Evolutionary conservation across 2,797 vertebrate species (phyloP), one percentile per base, ranked within the genome.

Genomic region (Ataeniobius toweri): DNA sequence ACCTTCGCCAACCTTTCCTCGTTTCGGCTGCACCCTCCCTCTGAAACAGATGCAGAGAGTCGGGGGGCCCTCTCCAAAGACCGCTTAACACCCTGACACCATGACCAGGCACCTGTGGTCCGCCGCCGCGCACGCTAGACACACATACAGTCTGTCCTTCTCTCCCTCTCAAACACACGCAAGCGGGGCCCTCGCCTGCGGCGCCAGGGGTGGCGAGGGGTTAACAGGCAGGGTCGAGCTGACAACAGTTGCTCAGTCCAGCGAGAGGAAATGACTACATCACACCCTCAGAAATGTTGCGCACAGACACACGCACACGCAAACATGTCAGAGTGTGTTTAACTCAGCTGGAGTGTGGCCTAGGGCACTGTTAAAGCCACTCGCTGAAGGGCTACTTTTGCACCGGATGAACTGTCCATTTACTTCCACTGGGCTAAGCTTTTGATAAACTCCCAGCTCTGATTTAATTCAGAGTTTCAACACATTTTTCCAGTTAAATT

Each of bases 171-270:
- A 80, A 86, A 89, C 84, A 80, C 88, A 93, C 94, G 94, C 94
- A 89, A 94, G 88, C 93, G 90, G 89, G 83, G 89, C 94, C 93
- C 93, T 96, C 94, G 96, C 96, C 96, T 92, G 89, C 92, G 31
- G 93, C 92, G 91, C 90, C 91, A 92, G 87, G 90, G 89, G 92
- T 94, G 93, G 87, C 89, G 78, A 96, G 92, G 95, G 97, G 97
- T 98, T 97, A 98, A 98, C 96, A 94, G 95, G 94, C 91, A 92
- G 86, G 96, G 96, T 97, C 96, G 95, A 93, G 89, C 87, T 95
- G 96, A 97, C 96, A 97, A 96, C 94, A 93, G 93, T 86, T 75
- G 82, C 92, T 95, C 92, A 94, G 95, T 96, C 93, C 94, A 93
- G 80, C 82, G 92, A 93, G 95, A 97, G 96, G 95, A 96, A 96